Evolutionary conservation across 1,140 invertebrate genomes (phyloP).

Genomic region (Potamilus streckersoni): DNA sequence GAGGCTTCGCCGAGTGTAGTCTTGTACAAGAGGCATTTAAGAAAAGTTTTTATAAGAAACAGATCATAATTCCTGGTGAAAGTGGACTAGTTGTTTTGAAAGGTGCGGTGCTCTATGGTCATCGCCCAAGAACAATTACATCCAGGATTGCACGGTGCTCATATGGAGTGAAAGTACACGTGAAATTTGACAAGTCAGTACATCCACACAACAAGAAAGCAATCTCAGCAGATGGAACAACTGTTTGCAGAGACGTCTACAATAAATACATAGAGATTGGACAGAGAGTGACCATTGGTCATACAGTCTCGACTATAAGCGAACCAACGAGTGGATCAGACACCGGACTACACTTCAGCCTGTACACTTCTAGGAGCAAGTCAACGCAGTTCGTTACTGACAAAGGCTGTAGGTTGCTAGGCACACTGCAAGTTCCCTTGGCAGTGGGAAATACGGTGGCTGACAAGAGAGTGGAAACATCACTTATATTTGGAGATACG

Average conservation of each 20-base stretch:
- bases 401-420: not conserved
- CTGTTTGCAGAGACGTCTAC: not conserved
- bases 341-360: not conserved
- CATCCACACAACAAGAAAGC: not conserved
- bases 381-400: conserved; percentile 1
- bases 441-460: not conserved
- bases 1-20: conserved; percentile 21
- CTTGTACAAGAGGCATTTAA: conserved; percentile 14
- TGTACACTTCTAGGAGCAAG: conserved; percentile 1
- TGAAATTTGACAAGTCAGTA: not conserved
- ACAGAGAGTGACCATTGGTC: not conserved
- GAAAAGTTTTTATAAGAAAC: not conserved
- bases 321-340: not conserved
- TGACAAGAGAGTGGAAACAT: not conserved
- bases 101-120: conserved; percentile 19
- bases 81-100: conserved; percentile 14
- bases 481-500: not conserved
- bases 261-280: not conserved
- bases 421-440: not conserved
- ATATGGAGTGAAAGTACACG: conserved; percentile 2
- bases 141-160: conserved; percentile 6
- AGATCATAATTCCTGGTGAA: conserved; percentile 9
- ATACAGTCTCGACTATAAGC: not conserved
- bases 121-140: conserved; percentile 6
- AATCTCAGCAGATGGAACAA: not conserved